Evolutionary conservation across 2,888 invertebrate species (phyloP).

Genomic region (Drosophila differens): DNA sequence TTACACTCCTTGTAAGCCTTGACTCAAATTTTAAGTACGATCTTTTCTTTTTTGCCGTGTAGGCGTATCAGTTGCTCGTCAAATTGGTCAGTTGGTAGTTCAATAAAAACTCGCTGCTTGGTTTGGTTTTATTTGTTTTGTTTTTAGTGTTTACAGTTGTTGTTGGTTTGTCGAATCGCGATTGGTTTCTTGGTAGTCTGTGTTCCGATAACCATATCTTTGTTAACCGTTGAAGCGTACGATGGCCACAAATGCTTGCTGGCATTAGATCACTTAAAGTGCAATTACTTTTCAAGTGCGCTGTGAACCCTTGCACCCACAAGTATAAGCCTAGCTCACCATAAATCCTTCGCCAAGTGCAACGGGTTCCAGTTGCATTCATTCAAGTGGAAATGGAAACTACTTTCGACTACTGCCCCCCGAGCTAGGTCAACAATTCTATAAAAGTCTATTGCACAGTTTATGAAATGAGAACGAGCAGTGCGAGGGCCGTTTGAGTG

Average conservation of each 20-base stretch:
- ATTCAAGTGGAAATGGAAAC: constrained; percentile 59
- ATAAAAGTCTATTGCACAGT: constrained; percentile 40
- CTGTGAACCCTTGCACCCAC: constrained; percentile 46
- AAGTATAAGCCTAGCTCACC: constrained; percentile 17
- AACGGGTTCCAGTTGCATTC: constrained; percentile 12
- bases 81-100: constrained; percentile 35
- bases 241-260: constrained; percentile 37
- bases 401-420: constrained; percentile 45
- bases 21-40: background rate
- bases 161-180: constrained; percentile 43
- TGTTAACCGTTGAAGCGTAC: constrained; percentile 55
- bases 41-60: background rate
- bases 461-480: constrained; percentile 27
- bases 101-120: constrained; percentile 57
- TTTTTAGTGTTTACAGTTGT: constrained; percentile 50
- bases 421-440: constrained; percentile 50
- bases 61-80: constrained; percentile 39
- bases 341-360: constrained; percentile 60
- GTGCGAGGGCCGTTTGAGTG: constrained; percentile 22
- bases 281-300: constrained; percentile 46
- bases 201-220: constrained; percentile 21
- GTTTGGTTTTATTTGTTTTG: constrained; percentile 15
- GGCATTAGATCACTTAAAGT: constrained; percentile 31
- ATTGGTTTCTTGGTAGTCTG: constrained; percentile 44
- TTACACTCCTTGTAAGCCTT: background rate